These are phyloP conservation scores for Varanus salvator DNA, from an alignment of 2,113 vertebrate species.

Conservation along the genomic window DNA sequence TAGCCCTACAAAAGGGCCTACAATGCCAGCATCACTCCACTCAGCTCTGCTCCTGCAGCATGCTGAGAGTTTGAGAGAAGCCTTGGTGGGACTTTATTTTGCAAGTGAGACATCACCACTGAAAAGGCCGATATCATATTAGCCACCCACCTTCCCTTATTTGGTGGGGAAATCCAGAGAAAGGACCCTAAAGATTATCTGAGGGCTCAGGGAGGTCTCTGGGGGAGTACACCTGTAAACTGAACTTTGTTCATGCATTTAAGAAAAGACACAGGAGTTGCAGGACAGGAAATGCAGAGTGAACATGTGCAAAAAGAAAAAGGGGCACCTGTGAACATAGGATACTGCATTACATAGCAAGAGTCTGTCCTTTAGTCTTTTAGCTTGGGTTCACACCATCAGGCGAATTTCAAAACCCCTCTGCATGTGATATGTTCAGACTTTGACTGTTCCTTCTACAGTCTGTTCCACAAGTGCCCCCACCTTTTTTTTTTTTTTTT, in stretches of 20 bases:
- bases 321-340: not conserved
- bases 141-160: not conserved
- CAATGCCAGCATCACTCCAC: no score
- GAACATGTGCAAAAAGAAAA: not conserved
- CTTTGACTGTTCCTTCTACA: not conserved
- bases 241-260: not conserved
- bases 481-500: not conserved
- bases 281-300: not conserved
- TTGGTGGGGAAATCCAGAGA: not conserved
- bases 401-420: no score
- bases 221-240: not conserved
- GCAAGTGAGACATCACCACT: not conserved
- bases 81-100: not conserved
- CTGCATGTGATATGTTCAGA: not conserved
- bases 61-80: no score
- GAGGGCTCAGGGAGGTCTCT: no score
- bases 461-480: not conserved
- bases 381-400: not conserved
- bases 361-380: not conserved
- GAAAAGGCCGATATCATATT: not conserved
- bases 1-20: no score
- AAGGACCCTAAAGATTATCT: no score
- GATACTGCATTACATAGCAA: not conserved
- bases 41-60: no score
- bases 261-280: not conserved